Evolutionary conservation across 2,113 vertebrate species (phyloP).

Genomic region (Odocoileus hemionus): DNA sequence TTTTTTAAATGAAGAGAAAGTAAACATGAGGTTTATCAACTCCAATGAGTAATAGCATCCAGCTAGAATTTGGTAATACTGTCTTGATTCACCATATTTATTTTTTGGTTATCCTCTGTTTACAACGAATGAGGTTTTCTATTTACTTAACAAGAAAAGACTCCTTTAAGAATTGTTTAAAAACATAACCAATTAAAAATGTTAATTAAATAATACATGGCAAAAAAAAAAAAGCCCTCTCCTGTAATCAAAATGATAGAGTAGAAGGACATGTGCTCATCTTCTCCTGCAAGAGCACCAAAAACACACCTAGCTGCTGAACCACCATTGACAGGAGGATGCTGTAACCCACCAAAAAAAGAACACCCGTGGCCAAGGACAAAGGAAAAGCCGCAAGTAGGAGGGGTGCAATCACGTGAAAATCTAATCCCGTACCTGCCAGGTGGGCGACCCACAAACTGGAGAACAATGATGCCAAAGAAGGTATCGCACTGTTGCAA

Average conservation of each 20-base stretch:
- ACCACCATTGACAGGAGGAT: not conserved
- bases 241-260: not conserved
- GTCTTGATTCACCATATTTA: not conserved
- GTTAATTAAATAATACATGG: not conserved
- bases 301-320: not conserved
- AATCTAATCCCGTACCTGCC: not conserved
- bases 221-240: not conserved
- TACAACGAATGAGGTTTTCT: not conserved
- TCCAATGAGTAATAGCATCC: not conserved
- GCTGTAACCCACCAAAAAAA: not conserved
- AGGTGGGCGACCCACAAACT: not conserved
- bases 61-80: not conserved
- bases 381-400: not conserved
- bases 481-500: not conserved
- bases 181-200: not conserved
- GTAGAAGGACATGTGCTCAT: not conserved
- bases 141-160: not conserved
- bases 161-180: not conserved
- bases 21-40: not conserved
- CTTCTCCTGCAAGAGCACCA: not conserved
- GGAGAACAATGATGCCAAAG: not conserved
- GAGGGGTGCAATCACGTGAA: not conserved
- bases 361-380: not conserved
- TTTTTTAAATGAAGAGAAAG: not conserved
- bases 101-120: not conserved